Conservation (phyloP, 2,113 vertebrate genomes). For the Carlito syrichta region DNA sequence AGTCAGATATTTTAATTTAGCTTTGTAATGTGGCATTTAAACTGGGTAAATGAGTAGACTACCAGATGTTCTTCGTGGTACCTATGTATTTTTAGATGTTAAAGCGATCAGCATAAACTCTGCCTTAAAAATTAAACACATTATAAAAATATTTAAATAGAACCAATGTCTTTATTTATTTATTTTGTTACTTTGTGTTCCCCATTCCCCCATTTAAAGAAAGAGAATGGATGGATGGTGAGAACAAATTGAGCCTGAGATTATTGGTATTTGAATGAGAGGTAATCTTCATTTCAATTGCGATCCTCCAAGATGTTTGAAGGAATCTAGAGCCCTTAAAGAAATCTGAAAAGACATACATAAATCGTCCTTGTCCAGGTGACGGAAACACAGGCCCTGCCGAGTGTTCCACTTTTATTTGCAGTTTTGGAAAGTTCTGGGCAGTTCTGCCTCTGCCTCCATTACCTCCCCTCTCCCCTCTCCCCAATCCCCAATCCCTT, state of each 20-base stretch:
- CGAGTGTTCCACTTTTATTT: background rate
- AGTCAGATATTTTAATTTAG: background rate
- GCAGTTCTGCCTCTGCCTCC: rapidly evolving
- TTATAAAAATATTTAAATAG: background rate
- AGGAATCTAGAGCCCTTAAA: background rate
- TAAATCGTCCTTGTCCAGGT: background rate
- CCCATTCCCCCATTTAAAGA: background rate
- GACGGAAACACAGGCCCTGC: background rate
- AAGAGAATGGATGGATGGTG: background rate
- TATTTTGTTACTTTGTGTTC: no score
- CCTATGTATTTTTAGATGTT: background rate
- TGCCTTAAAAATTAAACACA: slow-evolving; percentile 43
- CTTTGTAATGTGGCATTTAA: background rate
- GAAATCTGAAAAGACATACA: background rate
- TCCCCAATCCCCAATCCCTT: no score
- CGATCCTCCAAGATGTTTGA: background rate
- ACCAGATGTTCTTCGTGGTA: background rate
- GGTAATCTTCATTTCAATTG: background rate
- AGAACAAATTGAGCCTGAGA: background rate
- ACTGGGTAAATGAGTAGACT: background rate
- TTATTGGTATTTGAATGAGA: background rate
- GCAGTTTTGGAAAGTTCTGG: background rate
- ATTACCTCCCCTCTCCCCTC: no score
- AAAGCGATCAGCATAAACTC: background rate
- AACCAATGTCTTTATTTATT: background rate